These are phyloP conservation scores for Varecia variegata DNA, from an alignment of 2,797 vertebrate genomes.

Conservation along the genomic window DNA sequence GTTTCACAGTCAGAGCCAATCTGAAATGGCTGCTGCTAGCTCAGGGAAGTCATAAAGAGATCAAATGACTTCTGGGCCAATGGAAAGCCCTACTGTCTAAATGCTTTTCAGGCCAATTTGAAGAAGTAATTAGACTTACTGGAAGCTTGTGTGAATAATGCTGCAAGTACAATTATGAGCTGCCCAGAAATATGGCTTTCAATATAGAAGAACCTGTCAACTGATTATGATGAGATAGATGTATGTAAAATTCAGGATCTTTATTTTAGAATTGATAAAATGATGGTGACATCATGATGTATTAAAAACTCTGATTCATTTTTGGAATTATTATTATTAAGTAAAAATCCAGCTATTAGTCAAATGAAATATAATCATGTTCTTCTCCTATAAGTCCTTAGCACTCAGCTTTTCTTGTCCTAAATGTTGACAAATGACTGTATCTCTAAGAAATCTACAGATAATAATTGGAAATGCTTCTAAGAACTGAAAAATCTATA, in stretches of 20 bases:
- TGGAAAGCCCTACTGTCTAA: constrained; percentile 69
- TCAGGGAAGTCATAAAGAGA: constrained; percentile 70
- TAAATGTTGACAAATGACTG: constrained; percentile 24
- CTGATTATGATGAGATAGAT: constrained; percentile 16
- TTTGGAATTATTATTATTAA: constrained; percentile 16
- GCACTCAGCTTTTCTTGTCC: background rate
- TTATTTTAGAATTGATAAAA: constrained; percentile 12
- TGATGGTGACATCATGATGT: constrained; percentile 20
- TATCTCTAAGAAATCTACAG: constrained; percentile 49
- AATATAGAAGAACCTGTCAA: background rate
- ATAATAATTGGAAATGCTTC: constrained; percentile 26
- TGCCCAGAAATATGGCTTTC: constrained; percentile 33
- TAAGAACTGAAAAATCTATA: constrained; percentile 38
- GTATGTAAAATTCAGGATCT: background rate
- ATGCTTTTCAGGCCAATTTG: constrained; percentile 70
- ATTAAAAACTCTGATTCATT: constrained; percentile 18
- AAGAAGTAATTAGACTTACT: constrained; percentile 71
- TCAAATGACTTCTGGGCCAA: constrained; percentile 69
- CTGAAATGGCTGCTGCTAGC: constrained; percentile 71
- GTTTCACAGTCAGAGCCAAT: constrained; percentile 61
- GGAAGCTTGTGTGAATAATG: constrained; percentile 68
- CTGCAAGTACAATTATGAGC: constrained; percentile 49
- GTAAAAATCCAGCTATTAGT: background rate
- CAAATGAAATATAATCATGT: background rate
- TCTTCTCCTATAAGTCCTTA: background rate